Base-by-base conservation (phyloP, 2,888 invertebrate species). In the Eupithecia subumbrata region DNA sequence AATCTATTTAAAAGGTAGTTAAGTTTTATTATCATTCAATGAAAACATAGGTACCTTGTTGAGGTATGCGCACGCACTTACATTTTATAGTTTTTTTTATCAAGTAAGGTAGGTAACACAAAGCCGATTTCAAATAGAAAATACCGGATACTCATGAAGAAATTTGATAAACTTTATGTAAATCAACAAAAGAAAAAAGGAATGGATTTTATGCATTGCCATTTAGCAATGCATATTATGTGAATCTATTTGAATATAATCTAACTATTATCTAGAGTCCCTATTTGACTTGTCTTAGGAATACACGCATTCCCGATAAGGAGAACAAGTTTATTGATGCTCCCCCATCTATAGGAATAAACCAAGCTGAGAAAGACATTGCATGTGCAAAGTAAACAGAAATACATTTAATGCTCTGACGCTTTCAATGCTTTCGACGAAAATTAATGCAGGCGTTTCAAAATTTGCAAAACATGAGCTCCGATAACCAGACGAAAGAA, bases 381-480 rank as follows among this genome's bases (percentile, higher is more conserved):
- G 70, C 69, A 72, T 75, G 73, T n/a, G n/a, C n/a, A n/a, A n/a
- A 64, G 66, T 68, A 77, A 75, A 73, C 71, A 68, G 73, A 71
- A 16, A 45, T 56, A 16, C n/a, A 40, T n/a, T 40, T 8, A 56
- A 73, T 67, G 66, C 73, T 69, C 60, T 52, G 75, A 64, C 74
- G 79, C 76, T 77, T 75, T 76, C 71, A 76, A 56, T 75, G 75
- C 75, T 77, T 76, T 76, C 73, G 34, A 73, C 40, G 71, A 73
- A 76, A 56, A 72, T 69, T 43, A 69, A 80, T 81, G 78, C 81
- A 76, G 78, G 79, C 56, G 75, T 79, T 60, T 60, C 4, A 60
- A 56, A 60, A 60, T 60, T 78, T 76, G 78, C 76, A 78, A 79
- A 80, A 78, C 74, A 78, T 67, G 60, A 75, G 76, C 75, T 78